phyloP scores from a whole-genome alignment of 2,113 vertebrate species.

The Cygnus buccinator region DNA sequence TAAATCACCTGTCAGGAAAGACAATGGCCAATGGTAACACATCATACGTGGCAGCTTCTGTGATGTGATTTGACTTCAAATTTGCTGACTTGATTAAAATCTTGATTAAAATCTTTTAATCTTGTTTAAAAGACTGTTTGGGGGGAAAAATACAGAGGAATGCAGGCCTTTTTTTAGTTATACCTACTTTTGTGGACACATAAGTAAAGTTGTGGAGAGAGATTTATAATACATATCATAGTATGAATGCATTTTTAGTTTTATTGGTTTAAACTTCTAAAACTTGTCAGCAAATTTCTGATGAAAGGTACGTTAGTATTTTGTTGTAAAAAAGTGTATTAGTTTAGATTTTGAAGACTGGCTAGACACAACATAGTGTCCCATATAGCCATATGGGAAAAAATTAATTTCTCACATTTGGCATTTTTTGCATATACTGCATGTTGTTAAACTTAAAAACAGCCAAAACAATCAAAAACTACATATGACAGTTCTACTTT shows the following conservation, averaged over 20 bases:
- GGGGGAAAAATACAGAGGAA: background rate
- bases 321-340: background rate
- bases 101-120: too few relatives aligned
- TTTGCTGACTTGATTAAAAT: background rate
- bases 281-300: background rate
- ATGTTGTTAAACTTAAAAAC: background rate
- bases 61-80: background rate
- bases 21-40: background rate
- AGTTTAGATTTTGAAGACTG: background rate
- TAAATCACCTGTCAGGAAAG: fast-evolving
- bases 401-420: background rate
- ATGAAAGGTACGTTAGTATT: background rate
- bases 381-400: background rate
- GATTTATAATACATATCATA: background rate
- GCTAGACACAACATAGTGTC: fast-evolving
- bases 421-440: background rate
- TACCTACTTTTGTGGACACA: fast-evolving
- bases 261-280: background rate
- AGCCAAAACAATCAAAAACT: background rate
- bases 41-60: fast-evolving
- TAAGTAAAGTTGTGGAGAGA: background rate
- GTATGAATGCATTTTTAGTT: background rate
- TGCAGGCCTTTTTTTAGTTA: background rate
- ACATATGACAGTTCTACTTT: background rate
- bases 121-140: background rate